These are phyloP conservation scores for Atrichornis clamosus DNA, from an alignment of 2,113 vertebrate species.

Conservation along the genomic window DNA sequence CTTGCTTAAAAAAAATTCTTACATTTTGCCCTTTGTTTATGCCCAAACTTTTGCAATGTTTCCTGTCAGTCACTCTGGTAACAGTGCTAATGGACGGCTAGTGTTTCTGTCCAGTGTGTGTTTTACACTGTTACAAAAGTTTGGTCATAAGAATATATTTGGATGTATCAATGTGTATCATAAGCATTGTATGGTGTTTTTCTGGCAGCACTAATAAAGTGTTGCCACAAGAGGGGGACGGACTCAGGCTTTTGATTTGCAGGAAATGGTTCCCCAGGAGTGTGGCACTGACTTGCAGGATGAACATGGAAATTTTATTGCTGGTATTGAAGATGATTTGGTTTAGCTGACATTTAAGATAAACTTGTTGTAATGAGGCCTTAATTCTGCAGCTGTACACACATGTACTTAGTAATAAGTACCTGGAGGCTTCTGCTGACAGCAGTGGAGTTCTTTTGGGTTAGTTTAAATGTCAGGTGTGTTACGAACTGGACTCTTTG, in stretches of 20 bases:
- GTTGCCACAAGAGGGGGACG: slow-evolving; percentile 38
- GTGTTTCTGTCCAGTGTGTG: not conserved
- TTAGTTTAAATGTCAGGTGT: not conserved
- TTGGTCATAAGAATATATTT: not conserved
- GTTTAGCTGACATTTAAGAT: not conserved
- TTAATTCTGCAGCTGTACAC: not conserved
- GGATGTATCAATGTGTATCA: not conserved
- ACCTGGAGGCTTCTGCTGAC: not conserved
- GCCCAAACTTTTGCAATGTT: not conserved
- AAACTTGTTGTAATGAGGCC: not conserved
- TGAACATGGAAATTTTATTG: not conserved
- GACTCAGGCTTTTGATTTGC: not conserved
- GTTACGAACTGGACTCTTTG: not conserved
- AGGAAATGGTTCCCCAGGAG: not conserved
- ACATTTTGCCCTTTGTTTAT: not conserved
- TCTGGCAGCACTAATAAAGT: not conserved
- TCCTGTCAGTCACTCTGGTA: not conserved
- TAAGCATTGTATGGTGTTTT: not conserved
- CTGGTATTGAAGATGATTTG: not conserved
- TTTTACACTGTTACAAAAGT: not conserved
- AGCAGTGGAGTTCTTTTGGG: not conserved
- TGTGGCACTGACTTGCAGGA: not conserved
- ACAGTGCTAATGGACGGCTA: not conserved
- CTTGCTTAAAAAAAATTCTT: not conserved
- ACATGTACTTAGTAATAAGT: not conserved